Evolutionary conservation across 2,113 vertebrate genomes (phyloP), one percentile per base, ranked within the genome.

Genomic region (Sinocyclocheilus rhinocerous): DNA sequence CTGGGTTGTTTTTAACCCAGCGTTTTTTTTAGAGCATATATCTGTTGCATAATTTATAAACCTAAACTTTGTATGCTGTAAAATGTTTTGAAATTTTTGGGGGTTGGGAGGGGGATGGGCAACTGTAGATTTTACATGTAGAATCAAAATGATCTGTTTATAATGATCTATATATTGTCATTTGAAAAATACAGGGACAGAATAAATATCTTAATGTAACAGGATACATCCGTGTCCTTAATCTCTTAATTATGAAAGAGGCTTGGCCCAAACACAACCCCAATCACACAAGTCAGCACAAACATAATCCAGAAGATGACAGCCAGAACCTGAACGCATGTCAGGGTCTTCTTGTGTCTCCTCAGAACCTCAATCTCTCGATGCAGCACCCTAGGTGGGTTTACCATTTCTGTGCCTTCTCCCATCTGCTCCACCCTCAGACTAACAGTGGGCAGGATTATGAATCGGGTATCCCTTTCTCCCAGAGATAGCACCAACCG

Each of bases 391-490:
- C 89, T 0, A 76, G 88, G 85, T 0, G 24, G 26, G 77, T 80
- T 86, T 55, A 10, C 67, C 55, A 22, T 42, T 45, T 84, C 82
- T 8, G 85, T 39, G 29, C 78, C 86, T 0, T 90, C 91, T 61
- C 92, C 90, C 93, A 94, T 95, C 90, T 93, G 95, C 90, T 96
- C 94, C 88, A 96, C 95, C 81, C 86, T 88, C 84, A 96, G 94
- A 91, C 95, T 96, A 57, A 96, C 93, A 0, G 95, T 95, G 89
- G 95, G 95, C 86, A 96, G 88, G 82, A 95, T 94, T 87, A 96
- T 93, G 86, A 94, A 93, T 67, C 90, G 91, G 70, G 93, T 57
- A 39, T 95, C 94, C 20, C 91, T 75, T 11, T 91, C 89, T 52
- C 95, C 95, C 88, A 95, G 84, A 48, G 94, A 94, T 26, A 95